A percentile compares a stretch with the other conserved stretches of the same genome.
These are phyloP conservation scores for Caerostris extrusa DNA, from an alignment of 1,140 invertebrate genomes.

Conservation along the genomic window DNA sequence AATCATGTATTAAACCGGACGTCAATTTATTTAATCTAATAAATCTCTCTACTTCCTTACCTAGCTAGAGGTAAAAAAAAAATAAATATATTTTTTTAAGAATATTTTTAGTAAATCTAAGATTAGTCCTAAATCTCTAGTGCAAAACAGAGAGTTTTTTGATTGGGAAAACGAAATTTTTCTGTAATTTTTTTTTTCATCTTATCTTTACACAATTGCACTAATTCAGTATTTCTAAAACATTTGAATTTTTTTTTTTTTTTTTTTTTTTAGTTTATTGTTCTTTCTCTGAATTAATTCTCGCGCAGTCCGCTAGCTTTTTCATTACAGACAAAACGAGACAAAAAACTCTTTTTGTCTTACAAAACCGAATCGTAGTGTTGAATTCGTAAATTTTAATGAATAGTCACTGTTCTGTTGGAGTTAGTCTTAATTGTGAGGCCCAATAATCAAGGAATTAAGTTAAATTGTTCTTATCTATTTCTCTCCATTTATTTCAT, in stretches of 20 bases:
- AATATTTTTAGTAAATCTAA: constrained; percentile 15
- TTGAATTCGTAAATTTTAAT: constrained; percentile 58
- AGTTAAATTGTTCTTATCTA: not conserved
- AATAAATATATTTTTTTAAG: constrained; percentile 14
- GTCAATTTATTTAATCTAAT: constrained; percentile 71
- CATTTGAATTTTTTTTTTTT: not conserved
- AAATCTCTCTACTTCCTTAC: constrained; percentile 49
- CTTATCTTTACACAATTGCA: constrained; percentile 30
- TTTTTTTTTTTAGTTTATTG: not conserved
- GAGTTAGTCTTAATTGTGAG: constrained; percentile 34
- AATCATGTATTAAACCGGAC: constrained; percentile 50
- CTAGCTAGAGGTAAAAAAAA: constrained; percentile 21
- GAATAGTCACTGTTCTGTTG: not conserved
- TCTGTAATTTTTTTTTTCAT: not conserved
- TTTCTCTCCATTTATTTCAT: not conserved
- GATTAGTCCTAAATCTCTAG: constrained; percentile 54
- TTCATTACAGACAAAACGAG: constrained; percentile 39
- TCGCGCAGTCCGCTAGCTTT: not conserved
- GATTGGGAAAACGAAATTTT: not conserved
- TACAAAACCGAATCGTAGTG: constrained; percentile 6
- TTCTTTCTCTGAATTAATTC: constrained; percentile 4
- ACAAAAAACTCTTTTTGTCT: constrained; percentile 47
- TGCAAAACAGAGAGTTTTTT: constrained; percentile 27
- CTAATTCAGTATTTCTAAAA: constrained; percentile 16
- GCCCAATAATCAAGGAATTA: constrained; percentile 2